These are phyloP conservation scores for Muntiacus reevesi DNA, from an alignment of 2,113 vertebrate genomes.

Conservation along the genomic window DNA sequence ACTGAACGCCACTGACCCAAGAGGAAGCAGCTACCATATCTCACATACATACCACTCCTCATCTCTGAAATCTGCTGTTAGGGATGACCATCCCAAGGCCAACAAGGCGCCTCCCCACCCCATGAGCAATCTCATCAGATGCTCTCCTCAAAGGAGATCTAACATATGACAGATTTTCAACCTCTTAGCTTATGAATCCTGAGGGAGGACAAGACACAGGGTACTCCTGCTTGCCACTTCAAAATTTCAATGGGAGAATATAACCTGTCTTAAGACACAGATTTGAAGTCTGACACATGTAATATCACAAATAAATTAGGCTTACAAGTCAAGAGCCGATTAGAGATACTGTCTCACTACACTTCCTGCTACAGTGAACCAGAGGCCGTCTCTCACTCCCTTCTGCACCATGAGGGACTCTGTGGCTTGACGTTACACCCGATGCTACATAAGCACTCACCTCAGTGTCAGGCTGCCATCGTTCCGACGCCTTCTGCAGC, in stretches of 20 bases:
- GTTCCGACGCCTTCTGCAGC: slow-evolving; percentile 94
- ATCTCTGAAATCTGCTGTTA: neutral
- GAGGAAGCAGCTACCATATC: neutral
- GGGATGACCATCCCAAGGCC: neutral
- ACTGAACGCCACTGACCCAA: neutral
- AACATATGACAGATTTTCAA: neutral
- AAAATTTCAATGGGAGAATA: neutral
- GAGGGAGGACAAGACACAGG: neutral
- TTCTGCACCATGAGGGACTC: neutral
- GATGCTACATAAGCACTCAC: slow-evolving; percentile 74
- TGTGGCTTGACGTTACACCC: fast-evolving
- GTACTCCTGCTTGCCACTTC: neutral
- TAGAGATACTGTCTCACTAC: neutral
- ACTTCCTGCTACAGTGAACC: neutral
- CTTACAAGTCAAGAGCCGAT: neutral
- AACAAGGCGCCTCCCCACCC: neutral
- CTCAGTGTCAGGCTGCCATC: slow-evolving; percentile 99
- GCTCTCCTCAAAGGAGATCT: neutral
- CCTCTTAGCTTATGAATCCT: neutral
- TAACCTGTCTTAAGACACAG: neutral
- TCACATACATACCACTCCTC: neutral
- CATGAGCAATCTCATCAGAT: neutral
- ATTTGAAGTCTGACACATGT: neutral
- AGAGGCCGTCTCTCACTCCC: neutral
- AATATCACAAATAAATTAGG: neutral